Percentiles rank a stretch among this genome's conserved stretches.
These are phyloP conservation scores for Muntiacus reevesi DNA, from an alignment of 2,113 vertebrate species.

Conservation along the genomic window DNA sequence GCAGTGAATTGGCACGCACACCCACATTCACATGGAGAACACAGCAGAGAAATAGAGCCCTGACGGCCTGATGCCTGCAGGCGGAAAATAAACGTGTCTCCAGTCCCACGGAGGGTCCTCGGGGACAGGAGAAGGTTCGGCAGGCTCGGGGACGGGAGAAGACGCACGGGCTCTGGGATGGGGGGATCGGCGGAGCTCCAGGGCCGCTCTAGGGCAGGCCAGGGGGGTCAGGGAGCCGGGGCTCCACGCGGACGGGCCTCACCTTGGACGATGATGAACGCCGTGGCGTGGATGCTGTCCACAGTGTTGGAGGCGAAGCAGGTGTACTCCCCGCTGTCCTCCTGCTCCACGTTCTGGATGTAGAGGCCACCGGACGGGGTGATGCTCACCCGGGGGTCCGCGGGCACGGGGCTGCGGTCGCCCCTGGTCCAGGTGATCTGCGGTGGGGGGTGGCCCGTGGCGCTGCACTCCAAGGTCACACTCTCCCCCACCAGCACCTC, in stretches of 20 bases:
- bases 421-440: constrained; percentile 93
- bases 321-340: constrained; percentile 92
- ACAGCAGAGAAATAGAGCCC: fast-evolving
- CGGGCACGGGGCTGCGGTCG: constrained; percentile 89
- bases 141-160: fast-evolving
- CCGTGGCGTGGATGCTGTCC: constrained; percentile 92
- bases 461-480: constrained; percentile 96
- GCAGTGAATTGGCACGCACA: fast-evolving
- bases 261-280: constrained; percentile 96
- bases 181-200: too few species aligned
- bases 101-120: fast-evolving
- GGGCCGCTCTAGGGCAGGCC: neutral
- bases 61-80: fast-evolving
- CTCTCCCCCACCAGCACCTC: constrained; percentile 98
- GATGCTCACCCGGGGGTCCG: constrained; percentile 90
- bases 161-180: fast-evolving
- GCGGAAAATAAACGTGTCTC: fast-evolving
- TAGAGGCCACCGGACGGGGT: constrained; percentile 95
- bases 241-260: fast-evolving
- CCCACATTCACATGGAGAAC: fast-evolving
- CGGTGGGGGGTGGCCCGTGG: constrained; percentile 93
- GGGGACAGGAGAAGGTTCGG: fast-evolving
- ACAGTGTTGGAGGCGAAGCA: constrained; percentile 95
- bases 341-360: constrained; percentile 91
- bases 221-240: neutral